A percentile compares a stretch with the other conserved stretches of the same genome.
These are phyloP conservation scores for Protophormia terraenovae DNA, from an alignment of 2,888 invertebrate species.

Conservation along the genomic window DNA sequence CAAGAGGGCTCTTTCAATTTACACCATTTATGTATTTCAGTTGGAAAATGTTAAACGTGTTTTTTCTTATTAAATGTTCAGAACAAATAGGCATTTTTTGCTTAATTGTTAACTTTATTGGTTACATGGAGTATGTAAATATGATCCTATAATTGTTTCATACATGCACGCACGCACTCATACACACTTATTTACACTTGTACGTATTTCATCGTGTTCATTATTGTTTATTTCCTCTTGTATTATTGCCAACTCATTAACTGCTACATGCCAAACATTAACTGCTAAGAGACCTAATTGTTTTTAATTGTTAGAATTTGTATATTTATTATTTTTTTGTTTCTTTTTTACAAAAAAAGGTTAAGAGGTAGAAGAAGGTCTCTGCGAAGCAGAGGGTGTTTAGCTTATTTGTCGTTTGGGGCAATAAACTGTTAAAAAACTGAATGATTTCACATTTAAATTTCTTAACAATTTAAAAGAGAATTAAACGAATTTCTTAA, in stretches of 20 bases:
- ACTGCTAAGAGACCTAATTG: conserved; percentile 45
- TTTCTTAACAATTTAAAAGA: not conserved
- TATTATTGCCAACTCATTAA: conserved; percentile 79
- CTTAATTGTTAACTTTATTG: conserved; percentile 77
- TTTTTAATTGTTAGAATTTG: conserved; percentile 58
- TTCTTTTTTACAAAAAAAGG: not conserved
- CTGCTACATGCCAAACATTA: conserved; percentile 67
- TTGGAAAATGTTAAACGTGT: conserved; percentile 19
- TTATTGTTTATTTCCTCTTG: conserved; percentile 71
- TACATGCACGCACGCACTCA: not conserved
- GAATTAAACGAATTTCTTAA: not conserved
- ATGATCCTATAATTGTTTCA: conserved; percentile 75
- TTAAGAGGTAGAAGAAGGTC: not conserved
- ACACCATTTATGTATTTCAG: conserved; percentile 24
- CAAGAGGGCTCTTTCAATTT: conserved; percentile 38
- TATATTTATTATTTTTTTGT: not conserved
- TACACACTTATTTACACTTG: not conserved
- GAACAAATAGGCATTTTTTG: conserved; percentile 65
- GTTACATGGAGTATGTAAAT: conserved; percentile 74
- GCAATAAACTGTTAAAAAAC: not conserved
- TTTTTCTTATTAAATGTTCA: conserved; percentile 56
- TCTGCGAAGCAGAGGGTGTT: not conserved
- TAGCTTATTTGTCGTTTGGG: not conserved
- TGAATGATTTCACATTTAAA: not conserved
- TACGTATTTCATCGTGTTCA: conserved; percentile 23